A percentile compares a stretch with the other conserved stretches of the same genome.
These are phyloP conservation scores for Arenaria interpres DNA, from an alignment of 2,113 vertebrate genomes.

Conservation along the genomic window DNA sequence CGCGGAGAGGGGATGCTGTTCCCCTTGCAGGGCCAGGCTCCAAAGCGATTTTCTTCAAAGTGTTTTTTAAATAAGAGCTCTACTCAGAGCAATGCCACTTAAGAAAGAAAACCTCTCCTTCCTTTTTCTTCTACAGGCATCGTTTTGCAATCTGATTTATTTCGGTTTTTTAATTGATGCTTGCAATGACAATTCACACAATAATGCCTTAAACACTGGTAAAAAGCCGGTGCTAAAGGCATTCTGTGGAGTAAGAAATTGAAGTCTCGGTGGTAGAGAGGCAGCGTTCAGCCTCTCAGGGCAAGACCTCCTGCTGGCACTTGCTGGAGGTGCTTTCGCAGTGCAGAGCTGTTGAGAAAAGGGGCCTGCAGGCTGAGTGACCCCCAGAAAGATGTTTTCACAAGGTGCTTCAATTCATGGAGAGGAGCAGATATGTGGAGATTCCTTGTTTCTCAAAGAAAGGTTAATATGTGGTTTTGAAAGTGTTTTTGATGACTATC, in stretches of 20 bases:
- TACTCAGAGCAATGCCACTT: neutral
- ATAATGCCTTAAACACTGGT: neutral
- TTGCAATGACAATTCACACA: neutral
- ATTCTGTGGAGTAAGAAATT: neutral
- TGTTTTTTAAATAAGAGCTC: neutral
- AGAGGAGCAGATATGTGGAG: neutral
- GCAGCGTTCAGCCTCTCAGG: neutral
- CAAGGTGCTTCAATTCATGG: neutral
- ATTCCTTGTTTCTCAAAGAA: neutral
- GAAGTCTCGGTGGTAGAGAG: neutral
- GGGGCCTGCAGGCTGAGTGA: neutral
- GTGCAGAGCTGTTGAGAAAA: neutral
- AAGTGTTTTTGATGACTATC: neutral
- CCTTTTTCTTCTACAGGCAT: neutral
- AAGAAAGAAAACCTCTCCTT: neutral
- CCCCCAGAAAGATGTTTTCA: neutral
- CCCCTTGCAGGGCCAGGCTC: neutral
- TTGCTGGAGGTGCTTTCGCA: neutral
- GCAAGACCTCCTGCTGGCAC: neutral
- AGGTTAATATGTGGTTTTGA: neutral
- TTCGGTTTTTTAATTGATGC: neutral
- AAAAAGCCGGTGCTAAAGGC: neutral
- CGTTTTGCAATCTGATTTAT: neutral
- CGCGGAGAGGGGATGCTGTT: neutral
- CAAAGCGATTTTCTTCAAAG: neutral